phyloP scores from a whole-genome alignment of 2,797 vertebrate genomes.

The Lateolabrax maculatus region DNA sequence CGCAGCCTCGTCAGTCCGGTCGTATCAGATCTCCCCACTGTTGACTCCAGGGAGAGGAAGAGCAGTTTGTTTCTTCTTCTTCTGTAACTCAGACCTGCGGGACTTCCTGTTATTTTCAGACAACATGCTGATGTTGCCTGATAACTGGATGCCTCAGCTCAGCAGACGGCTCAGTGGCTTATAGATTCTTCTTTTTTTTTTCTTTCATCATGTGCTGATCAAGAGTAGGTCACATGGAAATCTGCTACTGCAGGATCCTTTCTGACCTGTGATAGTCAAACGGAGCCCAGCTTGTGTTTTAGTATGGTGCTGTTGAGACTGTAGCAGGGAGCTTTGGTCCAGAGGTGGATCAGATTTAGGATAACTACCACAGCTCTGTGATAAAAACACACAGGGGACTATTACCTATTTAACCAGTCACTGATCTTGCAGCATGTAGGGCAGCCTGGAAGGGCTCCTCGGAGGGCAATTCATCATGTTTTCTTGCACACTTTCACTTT shows the following conservation, averaged over 20 bases:
- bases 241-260: background rate
- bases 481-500: no score
- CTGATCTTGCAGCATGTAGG: no score
- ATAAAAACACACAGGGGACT: no score
- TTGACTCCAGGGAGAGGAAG: constrained; percentile 34
- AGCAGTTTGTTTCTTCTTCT: constrained; percentile 24
- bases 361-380: no score
- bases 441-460: no score
- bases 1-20: background rate
- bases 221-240: constrained; percentile 22
- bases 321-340: no score
- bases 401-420: no score
- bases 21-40: constrained; percentile 42
- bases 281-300: no score
- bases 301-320: no score
- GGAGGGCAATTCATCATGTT: no score
- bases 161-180: background rate
- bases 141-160: constrained; percentile 59
- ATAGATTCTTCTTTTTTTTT: background rate
- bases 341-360: no score
- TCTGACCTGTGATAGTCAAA: background rate
- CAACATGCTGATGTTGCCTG: constrained; percentile 58
- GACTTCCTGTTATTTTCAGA: constrained; percentile 78
- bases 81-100: constrained; percentile 30
- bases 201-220: constrained; percentile 31